A percentile compares a stretch with the other conserved stretches of the same genome.
Conservation (phyloP, 64 coral and sea anemone genomes). For the Porites lutea region DNA sequence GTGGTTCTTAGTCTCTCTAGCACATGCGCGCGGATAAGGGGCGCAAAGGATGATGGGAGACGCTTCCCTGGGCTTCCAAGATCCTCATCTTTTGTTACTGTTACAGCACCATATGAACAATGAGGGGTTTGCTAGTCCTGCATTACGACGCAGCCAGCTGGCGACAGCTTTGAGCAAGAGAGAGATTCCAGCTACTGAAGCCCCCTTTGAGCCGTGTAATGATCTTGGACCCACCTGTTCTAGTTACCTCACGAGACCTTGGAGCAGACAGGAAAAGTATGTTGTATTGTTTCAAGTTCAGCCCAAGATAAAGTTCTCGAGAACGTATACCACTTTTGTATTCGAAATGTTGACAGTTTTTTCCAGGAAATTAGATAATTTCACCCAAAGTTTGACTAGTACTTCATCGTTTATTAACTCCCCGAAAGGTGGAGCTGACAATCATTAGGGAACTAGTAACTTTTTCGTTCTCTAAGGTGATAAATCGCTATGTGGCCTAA, state of each 20-base stretch:
- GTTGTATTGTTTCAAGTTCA: not conserved
- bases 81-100: not conserved
- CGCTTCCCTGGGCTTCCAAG: not conserved
- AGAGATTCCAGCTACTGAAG: constrained; percentile 93
- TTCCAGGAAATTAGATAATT: too few species aligned
- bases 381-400: too few species aligned
- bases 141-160: constrained; percentile 83
- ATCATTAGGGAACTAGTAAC: too few species aligned
- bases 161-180: constrained; percentile 84
- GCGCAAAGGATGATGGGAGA: too few species aligned
- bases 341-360: too few species aligned
- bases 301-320: not conserved
- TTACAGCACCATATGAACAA: constrained; percentile 80
- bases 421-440: too few species aligned
- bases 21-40: too few species aligned
- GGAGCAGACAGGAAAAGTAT: constrained; percentile 52
- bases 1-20: too few species aligned
- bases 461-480: too few species aligned
- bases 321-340: too few species aligned
- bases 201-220: constrained; percentile 77
- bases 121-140: constrained; percentile 86
- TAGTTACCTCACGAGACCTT: constrained; percentile 23
- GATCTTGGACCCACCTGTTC: constrained; percentile 72
- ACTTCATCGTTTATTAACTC: too few species aligned
- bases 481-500: too few species aligned